phyloP scores from a whole-genome alignment of 2,888 invertebrate species.

The Leucania comma region DNA sequence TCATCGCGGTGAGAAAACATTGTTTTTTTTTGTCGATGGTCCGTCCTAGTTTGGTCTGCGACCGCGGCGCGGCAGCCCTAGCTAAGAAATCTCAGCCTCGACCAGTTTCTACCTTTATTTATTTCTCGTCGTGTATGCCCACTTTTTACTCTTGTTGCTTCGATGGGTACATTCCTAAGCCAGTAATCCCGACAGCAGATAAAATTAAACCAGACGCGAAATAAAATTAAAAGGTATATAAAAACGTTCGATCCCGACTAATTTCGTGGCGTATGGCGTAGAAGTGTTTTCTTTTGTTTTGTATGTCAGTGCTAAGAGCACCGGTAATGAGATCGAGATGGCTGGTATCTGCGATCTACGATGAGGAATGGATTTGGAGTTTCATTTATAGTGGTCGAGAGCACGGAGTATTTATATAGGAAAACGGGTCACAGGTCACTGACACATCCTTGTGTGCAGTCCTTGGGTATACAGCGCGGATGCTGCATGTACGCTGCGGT shows the following conservation, averaged over 20 bases:
- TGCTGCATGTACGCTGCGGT: constrained; percentile 23
- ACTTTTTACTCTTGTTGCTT: constrained; percentile 88
- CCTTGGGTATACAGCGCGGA: constrained; percentile 49
- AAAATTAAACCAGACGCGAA: constrained; percentile 91
- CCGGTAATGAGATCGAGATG: constrained; percentile 61
- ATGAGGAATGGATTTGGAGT: constrained; percentile 56
- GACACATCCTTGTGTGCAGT: constrained; percentile 54
- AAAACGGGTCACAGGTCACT: constrained; percentile 64
- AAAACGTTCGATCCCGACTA: constrained; percentile 88
- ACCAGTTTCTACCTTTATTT: constrained; percentile 88
- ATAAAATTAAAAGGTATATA: constrained; percentile 90
- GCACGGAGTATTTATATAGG: constrained; percentile 44
- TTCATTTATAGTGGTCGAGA: constrained; percentile 50
- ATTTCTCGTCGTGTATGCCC: constrained; percentile 86
- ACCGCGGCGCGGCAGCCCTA: constrained; percentile 70
- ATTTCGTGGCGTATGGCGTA: constrained; percentile 88
- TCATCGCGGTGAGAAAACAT: constrained; percentile 65
- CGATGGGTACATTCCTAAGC: constrained; percentile 90
- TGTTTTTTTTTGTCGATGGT: constrained; percentile 51
- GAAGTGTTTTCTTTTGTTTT: constrained; percentile 68
- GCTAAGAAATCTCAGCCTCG: constrained; percentile 85
- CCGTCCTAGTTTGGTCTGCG: constrained; percentile 60
- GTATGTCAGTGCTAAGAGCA: constrained; percentile 57
- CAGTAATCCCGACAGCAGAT: constrained; percentile 90
- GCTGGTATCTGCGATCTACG: constrained; percentile 65